Evolutionary conservation across 2,888 invertebrate species (phyloP).

Genomic region (Adelognathus sp.): DNA sequence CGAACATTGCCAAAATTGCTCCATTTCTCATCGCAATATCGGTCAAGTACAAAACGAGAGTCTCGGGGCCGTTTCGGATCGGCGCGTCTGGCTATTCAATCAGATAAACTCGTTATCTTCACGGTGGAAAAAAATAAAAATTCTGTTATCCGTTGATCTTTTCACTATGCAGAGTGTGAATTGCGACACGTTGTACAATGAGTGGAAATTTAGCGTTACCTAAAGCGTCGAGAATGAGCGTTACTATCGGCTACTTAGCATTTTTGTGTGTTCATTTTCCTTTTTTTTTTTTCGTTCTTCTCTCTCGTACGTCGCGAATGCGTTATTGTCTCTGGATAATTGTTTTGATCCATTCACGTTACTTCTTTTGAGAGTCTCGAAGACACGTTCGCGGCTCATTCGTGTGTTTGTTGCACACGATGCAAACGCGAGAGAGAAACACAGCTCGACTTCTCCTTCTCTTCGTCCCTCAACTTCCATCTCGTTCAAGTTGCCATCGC

Average conservation of each 20-base stretch:
- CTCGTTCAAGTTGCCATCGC: slow-evolving; percentile 38
- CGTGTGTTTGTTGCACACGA: too few relatives aligned
- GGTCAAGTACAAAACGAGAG: too few relatives aligned
- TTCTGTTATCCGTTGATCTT: neutral
- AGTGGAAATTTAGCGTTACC: neutral
- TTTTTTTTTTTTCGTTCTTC: neutral
- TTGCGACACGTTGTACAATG: neutral
- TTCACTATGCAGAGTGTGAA: too few relatives aligned
- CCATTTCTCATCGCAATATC: too few relatives aligned
- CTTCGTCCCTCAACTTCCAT: neutral
- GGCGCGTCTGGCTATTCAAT: neutral
- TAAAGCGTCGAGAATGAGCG: neutral
- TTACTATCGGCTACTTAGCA: too few relatives aligned
- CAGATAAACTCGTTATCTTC: neutral
- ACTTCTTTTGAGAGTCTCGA: too few relatives aligned
- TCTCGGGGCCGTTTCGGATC: too few relatives aligned
- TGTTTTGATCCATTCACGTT: neutral
- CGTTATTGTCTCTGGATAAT: neutral
- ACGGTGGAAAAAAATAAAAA: too few relatives aligned
- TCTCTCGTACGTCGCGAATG: neutral
- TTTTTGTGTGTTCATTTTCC: too few relatives aligned
- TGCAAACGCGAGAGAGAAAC: too few relatives aligned
- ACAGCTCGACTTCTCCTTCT: neutral
- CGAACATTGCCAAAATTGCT: too few relatives aligned
- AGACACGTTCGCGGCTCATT: too few relatives aligned